Percentiles rank a stretch among this genome's conserved stretches.
These are phyloP conservation scores for Lepidurus arcticus DNA, from an alignment of 1,140 invertebrate genomes.

Conservation along the genomic window DNA sequence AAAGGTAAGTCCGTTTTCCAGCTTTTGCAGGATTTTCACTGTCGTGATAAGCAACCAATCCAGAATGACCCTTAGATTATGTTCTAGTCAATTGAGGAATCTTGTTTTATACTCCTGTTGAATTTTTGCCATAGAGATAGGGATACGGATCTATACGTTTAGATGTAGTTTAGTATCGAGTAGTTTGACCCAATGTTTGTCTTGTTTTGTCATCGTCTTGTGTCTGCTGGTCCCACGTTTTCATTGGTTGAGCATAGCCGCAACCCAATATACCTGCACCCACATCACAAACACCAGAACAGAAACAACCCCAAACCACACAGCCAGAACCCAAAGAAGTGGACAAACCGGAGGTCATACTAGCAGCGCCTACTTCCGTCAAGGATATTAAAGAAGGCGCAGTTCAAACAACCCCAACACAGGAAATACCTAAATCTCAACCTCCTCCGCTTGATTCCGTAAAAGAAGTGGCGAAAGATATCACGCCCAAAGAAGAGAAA, in stretches of 20 bases:
- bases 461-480: not conserved
- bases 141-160: not conserved
- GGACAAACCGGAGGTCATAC: not conserved
- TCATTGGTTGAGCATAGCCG: not conserved
- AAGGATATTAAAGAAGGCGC: not conserved
- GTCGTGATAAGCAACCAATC: not conserved
- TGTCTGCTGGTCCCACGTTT: not conserved
- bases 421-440: not conserved
- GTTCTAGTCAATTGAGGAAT: slow-evolving; percentile 17
- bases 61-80: slow-evolving; percentile 4
- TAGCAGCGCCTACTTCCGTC: not conserved
- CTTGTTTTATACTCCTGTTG: not conserved
- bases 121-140: not conserved
- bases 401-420: not conserved
- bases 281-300: slow-evolving; percentile 18
- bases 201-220: not conserved
- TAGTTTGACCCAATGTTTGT: slow-evolving; percentile 26
- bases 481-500: not conserved
- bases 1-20: not conserved
- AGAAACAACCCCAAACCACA: slow-evolving; percentile 9
- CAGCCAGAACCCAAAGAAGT: not conserved
- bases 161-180: not conserved
- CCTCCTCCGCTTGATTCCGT: not conserved
- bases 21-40: not conserved
- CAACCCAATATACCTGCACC: not conserved